phyloP scores from a whole-genome alignment of 2,888 invertebrate species.

The Notocelia uddmanniana region DNA sequence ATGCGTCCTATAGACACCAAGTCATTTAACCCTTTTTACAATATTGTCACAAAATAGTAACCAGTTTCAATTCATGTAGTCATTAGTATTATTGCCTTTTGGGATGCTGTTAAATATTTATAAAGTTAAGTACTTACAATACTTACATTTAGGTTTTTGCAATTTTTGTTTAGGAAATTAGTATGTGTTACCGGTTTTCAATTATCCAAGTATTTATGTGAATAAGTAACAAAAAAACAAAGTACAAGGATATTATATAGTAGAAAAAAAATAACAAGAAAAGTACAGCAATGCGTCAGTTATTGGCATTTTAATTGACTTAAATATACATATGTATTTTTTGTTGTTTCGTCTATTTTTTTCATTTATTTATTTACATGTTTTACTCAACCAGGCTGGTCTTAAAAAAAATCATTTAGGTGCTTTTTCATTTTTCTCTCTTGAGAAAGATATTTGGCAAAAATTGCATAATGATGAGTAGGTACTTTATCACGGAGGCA shows the following conservation, averaged over 20 bases:
- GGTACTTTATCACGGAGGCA: too few relatives aligned
- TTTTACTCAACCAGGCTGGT: too few relatives aligned
- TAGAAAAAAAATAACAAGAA: not conserved
- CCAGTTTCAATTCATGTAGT: constrained; percentile 19
- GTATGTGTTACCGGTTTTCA: not conserved
- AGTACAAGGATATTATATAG: constrained; percentile 13
- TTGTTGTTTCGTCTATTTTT: not conserved
- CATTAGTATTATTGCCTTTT: constrained; percentile 33
- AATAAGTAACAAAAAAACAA: too few relatives aligned
- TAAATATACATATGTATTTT: not conserved
- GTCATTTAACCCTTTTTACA: not conserved
- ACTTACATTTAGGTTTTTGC: too few relatives aligned
- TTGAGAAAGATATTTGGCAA: too few relatives aligned
- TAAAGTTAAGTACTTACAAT: constrained; percentile 7
- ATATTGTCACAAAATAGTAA: not conserved
- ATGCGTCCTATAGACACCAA: not conserved
- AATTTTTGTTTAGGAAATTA: not conserved
- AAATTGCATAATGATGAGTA: too few relatives aligned
- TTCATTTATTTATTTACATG: not conserved
- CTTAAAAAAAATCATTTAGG: too few relatives aligned
- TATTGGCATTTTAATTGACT: not conserved
- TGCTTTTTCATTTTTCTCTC: too few relatives aligned
- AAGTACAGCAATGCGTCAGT: not conserved
- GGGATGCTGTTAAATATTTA: constrained; percentile 31
- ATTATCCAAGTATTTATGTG: not conserved